phyloP scores from a whole-genome alignment of 2,113 vertebrate genomes.

The Synodontis membranacea region DNA sequence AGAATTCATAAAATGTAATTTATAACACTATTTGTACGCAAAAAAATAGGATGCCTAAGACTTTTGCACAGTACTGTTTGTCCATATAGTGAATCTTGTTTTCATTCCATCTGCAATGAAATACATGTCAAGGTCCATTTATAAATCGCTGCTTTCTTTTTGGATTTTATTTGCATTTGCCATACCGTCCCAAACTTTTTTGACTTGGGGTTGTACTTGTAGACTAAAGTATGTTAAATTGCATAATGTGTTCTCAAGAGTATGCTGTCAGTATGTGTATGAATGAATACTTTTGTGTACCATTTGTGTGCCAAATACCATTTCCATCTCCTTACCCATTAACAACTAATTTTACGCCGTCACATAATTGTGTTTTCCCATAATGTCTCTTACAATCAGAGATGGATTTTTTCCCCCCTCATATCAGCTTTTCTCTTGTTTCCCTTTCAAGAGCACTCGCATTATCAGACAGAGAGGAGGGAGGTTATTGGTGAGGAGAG shows the following conservation, averaged over 20 bases:
- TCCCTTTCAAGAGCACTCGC: not conserved
- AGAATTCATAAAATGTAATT: no score
- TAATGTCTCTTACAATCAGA: not conserved
- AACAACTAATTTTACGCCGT: not conserved
- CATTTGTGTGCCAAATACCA: not conserved
- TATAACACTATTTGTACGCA: no score
- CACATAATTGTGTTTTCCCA: conserved; percentile 8
- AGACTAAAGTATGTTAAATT: not conserved
- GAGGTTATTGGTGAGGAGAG: conserved; percentile 18
- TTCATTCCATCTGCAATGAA: no score
- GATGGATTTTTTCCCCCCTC: not conserved
- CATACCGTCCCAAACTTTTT: no score
- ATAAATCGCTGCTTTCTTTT: no score
- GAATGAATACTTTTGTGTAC: not conserved
- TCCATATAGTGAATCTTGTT: no score
- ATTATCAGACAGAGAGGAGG: conserved; percentile 38
- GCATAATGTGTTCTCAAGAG: not conserved
- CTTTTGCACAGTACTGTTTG: no score
- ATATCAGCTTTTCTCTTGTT: not conserved
- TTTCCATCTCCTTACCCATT: not conserved
- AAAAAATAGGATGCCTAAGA: no score
- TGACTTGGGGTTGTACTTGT: no score
- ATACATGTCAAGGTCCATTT: no score
- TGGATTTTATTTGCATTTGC: no score
- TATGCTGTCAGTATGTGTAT: not conserved